Conservation (phyloP, 2,888 invertebrate species). For the Nysson spinosus region DNA sequence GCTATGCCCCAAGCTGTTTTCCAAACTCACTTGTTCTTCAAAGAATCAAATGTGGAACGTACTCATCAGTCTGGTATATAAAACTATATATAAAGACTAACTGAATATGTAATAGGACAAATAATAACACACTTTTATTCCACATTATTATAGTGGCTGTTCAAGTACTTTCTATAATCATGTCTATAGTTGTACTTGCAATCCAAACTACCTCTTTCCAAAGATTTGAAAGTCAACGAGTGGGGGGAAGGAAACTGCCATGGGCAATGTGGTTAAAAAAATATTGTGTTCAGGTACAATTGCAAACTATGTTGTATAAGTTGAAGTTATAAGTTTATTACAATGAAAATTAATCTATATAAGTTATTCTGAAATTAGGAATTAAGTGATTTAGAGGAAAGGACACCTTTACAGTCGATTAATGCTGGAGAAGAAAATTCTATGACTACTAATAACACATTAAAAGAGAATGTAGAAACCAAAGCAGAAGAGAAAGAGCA, state of each 20-base stretch:
- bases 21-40: slow-evolving; percentile 83
- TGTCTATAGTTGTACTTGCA: slow-evolving; percentile 84
- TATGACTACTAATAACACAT: background rate
- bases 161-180: slow-evolving; percentile 83
- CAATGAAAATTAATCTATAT: too few species aligned
- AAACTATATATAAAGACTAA: too few species aligned
- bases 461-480: slow-evolving; percentile 8
- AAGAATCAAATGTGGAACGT: slow-evolving; percentile 79
- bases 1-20: slow-evolving; percentile 86
- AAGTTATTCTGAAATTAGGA: slow-evolving; percentile 55
- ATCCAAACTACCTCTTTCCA: slow-evolving; percentile 85
- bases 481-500: slow-evolving; percentile 3
- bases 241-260: slow-evolving; percentile 85
- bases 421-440: slow-evolving; percentile 17
- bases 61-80: slow-evolving; percentile 84
- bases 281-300: slow-evolving; percentile 65
- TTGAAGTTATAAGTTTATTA: too few species aligned
- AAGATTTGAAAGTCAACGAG: slow-evolving; percentile 87
- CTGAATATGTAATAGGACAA: background rate
- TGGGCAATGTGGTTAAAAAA: slow-evolving; percentile 81
- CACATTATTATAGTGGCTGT: slow-evolving; percentile 80
- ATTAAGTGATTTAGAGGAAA: slow-evolving; percentile 67
- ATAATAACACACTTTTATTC: background rate
- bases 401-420: slow-evolving; percentile 59
- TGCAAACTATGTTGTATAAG: too few species aligned